phyloP scores from a whole-genome alignment of 2,888 invertebrate genomes.

The Melieria crassipennis region DNA sequence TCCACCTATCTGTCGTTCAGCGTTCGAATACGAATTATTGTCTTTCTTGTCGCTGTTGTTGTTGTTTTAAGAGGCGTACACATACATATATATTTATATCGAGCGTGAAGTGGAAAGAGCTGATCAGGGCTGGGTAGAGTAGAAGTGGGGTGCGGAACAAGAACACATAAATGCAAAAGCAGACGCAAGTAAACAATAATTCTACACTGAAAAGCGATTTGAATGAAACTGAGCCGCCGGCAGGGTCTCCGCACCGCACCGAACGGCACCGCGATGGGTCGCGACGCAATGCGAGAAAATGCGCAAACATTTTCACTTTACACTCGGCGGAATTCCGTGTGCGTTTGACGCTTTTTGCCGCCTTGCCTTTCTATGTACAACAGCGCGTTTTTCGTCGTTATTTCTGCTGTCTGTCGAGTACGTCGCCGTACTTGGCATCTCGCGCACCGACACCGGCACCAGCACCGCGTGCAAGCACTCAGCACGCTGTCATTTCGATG shows the following conservation, averaged over 20 bases:
- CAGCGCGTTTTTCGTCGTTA: background rate
- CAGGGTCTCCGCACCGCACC: too few species aligned
- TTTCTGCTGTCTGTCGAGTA: background rate
- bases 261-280: too few species aligned
- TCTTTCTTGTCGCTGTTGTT: background rate
- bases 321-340: slow-evolving; percentile 18
- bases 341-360: slow-evolving; percentile 17
- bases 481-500: slow-evolving; percentile 6
- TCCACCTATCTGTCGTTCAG: slow-evolving; percentile 23
- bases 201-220: slow-evolving; percentile 21
- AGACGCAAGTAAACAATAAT: slow-evolving; percentile 22
- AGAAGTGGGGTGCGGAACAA: slow-evolving; percentile 3
- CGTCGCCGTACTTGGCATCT: too few species aligned
- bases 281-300: background rate
- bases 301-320: slow-evolving; percentile 1
- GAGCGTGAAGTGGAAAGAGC: background rate
- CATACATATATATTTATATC: background rate
- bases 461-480: slow-evolving; percentile 16
- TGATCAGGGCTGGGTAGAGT: background rate
- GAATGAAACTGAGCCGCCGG: background rate
- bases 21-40: slow-evolving; percentile 36
- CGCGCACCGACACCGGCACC: too few species aligned
- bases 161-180: background rate
- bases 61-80: background rate
- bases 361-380: background rate